Conservation (phyloP, 2,797 vertebrate genomes). For the Onychomys leucogaster region DNA sequence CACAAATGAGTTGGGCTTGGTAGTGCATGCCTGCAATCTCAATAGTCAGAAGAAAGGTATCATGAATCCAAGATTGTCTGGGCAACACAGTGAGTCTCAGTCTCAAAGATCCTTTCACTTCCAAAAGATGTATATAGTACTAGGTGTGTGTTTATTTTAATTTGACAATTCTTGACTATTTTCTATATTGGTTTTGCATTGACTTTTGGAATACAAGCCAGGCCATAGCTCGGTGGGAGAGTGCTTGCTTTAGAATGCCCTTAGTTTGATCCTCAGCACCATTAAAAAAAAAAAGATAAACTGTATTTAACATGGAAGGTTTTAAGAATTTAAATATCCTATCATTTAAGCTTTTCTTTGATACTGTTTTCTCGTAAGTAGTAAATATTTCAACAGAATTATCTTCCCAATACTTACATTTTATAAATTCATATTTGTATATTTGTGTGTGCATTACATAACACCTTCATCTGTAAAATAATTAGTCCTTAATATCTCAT, state of each 20-base stretch:
- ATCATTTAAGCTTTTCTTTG: slow-evolving; percentile 54
- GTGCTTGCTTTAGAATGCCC: neutral
- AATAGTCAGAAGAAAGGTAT: neutral
- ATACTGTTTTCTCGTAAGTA: slow-evolving; percentile 44
- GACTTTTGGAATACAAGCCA: slow-evolving; percentile 21
- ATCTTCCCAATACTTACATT: neutral
- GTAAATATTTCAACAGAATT: neutral
- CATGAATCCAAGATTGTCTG: neutral
- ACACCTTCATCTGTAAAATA: neutral
- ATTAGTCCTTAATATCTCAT: neutral
- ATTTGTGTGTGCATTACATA: neutral
- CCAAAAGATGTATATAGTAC: neutral
- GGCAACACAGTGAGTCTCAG: neutral
- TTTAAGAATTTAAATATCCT: slow-evolving; percentile 63
- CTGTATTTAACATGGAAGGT: slow-evolving; percentile 21
- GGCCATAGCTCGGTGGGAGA: neutral
- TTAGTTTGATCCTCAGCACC: neutral
- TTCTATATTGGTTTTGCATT: slow-evolving; percentile 51
- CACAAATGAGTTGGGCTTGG: neutral
- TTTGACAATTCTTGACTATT: neutral
- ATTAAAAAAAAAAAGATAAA: neutral
- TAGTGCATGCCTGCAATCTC: neutral
- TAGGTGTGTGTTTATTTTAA: neutral
- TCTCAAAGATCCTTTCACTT: neutral
- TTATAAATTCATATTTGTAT: neutral